A percentile compares a stretch with the other conserved stretches of the same genome.
Evolutionary conservation across 1,140 invertebrate species (phyloP).

Genomic region (Panagrolaimus sp.): DNA sequence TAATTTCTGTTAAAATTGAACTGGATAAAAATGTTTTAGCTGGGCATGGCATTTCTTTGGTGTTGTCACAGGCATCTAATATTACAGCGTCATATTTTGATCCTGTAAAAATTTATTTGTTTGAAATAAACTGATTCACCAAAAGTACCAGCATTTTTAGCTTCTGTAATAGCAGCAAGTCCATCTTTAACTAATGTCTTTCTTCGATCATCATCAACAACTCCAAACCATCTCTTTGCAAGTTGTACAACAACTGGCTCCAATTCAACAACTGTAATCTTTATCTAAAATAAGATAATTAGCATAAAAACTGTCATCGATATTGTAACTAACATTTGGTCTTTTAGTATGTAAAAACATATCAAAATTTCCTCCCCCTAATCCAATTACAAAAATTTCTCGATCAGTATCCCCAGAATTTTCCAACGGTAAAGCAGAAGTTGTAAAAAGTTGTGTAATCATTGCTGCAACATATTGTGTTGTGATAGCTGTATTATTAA

Average conservation of each 20-base stretch:
- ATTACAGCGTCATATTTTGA: neutral
- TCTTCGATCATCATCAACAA: neutral
- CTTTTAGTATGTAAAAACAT: conserved; percentile 8
- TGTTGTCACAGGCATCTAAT: conserved; percentile 6
- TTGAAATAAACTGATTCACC: too few relatives aligned
- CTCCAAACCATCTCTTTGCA: neutral
- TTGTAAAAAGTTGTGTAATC: neutral
- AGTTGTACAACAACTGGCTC: neutral
- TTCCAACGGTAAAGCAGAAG: neutral
- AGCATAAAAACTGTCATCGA: neutral
- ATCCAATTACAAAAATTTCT: neutral
- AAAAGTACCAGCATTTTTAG: neutral
- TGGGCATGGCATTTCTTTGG: neutral
- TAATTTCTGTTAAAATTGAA: neutral
- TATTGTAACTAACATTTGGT: neutral
- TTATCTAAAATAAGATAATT: neutral
- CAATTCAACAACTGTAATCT: conserved; percentile 6
- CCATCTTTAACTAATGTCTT: neutral
- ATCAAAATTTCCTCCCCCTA: conserved; percentile 15
- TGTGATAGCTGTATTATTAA: neutral
- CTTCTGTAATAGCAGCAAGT: neutral
- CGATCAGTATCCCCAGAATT: neutral
- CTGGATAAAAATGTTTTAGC: neutral
- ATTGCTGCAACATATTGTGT: conserved; percentile 12
- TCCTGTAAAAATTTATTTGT: neutral